Base-by-base conservation (phyloP, 2,888 invertebrate genomes). In the Hypselothyrea guttata region DNA sequence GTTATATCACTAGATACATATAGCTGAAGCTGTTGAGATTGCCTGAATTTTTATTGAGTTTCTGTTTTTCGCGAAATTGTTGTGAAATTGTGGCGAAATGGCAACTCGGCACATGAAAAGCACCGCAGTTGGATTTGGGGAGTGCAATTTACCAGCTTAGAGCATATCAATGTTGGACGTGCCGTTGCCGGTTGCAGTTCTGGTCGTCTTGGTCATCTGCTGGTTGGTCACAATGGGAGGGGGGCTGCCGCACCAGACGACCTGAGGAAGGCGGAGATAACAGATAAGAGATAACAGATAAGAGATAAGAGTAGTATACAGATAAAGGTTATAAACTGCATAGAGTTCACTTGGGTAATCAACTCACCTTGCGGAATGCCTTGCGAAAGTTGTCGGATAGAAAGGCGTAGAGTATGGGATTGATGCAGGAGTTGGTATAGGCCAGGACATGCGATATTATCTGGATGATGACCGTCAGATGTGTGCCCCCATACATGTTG, bases 381-480 rank as follows among this genome's bases (percentile, higher is more conserved):
- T 96, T 94, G 76, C 97, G 93, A 91, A 98, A 98, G 91, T 97
- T 97, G 85, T 98, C 97, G 1, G 97, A 97, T 46, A 98, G 92
- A 90, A 98, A 97, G 2, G 97, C 97, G 91, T 98, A 98, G 45
- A 98, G 92, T 74, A 98, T 94, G 0, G 98, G 98, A 90, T 98
- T 98, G 84, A 98, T 95, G 89, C 98, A 98, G 85, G 96, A 96
- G 92, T 97, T 98, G 91, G 95, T 96, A 91, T 98, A 98, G 12
- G 97, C 97, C 59, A 95, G 90, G 15, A 95, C 95, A 84, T 95
- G 95, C 0, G 94, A 93, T 46, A 94, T 92, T 65, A 95, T 95
- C 91, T 95, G 95, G 18, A 94, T 91, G 62, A 94, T 93, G 83
- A 95, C 94, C 47, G 93, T 93, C 74, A 92, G 91, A 86, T 93